A percentile compares a stretch with the other conserved stretches of the same genome.
Conservation (phyloP, 1,140 invertebrate genomes). For the Armadillidium nasatum region DNA sequence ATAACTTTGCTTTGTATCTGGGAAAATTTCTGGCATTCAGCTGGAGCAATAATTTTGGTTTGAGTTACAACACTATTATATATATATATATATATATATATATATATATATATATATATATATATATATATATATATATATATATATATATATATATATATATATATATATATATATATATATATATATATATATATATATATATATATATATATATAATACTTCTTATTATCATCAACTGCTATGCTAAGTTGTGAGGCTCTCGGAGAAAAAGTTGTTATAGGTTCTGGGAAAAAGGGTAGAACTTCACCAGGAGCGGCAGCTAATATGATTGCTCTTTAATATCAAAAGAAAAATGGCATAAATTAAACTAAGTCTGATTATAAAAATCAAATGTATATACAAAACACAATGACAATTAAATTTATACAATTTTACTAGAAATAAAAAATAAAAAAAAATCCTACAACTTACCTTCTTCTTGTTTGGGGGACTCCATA, state of each 20-base stretch:
- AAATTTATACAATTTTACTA: conserved; percentile 5
- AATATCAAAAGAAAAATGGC: not conserved
- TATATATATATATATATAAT: no score
- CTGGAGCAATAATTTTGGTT: no score
- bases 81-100: no score
- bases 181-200: no score
- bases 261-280: conserved; percentile 69
- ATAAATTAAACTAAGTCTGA: not conserved
- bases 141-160: no score
- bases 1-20: no score
- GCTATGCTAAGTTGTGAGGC: conserved; percentile 66
- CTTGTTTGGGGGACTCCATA: conserved; percentile 81
- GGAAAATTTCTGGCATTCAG: no score
- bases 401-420: conserved; percentile 26
- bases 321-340: conserved; percentile 71
- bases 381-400: conserved; percentile 35
- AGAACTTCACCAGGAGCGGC: conserved; percentile 73
- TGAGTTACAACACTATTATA: no score
- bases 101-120: no score
- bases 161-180: no score
- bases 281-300: conserved; percentile 75
- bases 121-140: no score
- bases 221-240: conserved; percentile 66
- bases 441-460: not conserved
- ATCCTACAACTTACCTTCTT: conserved; percentile 54